Conservation (phyloP, 2,797 vertebrate species). For the Graptemys geographica region DNA sequence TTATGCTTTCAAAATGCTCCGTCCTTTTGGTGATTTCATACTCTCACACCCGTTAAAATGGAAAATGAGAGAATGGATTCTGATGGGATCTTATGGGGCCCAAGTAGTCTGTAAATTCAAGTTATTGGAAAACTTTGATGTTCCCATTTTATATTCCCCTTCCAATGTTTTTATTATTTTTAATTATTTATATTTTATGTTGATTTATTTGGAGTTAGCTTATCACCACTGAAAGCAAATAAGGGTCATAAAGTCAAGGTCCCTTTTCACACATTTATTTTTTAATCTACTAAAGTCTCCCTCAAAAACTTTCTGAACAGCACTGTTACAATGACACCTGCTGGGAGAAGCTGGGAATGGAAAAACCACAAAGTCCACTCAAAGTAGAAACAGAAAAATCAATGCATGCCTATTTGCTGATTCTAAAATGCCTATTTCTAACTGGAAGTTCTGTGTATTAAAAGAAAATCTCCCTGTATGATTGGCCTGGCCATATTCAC, state of each 20-base stretch:
- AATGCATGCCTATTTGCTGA: accelerated
- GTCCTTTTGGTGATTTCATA: constrained; percentile 18
- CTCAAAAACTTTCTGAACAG: constrained; percentile 8
- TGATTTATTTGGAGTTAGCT: constrained; percentile 41
- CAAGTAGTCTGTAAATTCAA: constrained; percentile 22
- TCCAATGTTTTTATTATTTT: neutral
- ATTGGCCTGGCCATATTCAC: neutral
- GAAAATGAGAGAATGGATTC: constrained; percentile 10
- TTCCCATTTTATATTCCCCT: neutral
- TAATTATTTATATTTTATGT: neutral
- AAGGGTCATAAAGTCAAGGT: neutral
- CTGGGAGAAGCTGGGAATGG: constrained; percentile 72
- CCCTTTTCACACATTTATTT: neutral
- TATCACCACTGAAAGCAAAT: constrained; percentile 8
- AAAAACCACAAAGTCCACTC: neutral
- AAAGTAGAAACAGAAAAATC: neutral
- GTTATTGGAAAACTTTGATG: constrained; percentile 11
- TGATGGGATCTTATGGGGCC: neutral
- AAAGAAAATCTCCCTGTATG: neutral
- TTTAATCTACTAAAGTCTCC: neutral
- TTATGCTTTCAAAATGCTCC: neutral
- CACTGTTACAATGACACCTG: constrained; percentile 80
- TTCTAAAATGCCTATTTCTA: neutral
- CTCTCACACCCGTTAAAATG: neutral
- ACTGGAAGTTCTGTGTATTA: accelerated